A percentile compares a stretch with the other conserved stretches of the same genome.
phyloP scores from a whole-genome alignment of 2,797 vertebrate genomes.

The Limnodromus scolopaceus region DNA sequence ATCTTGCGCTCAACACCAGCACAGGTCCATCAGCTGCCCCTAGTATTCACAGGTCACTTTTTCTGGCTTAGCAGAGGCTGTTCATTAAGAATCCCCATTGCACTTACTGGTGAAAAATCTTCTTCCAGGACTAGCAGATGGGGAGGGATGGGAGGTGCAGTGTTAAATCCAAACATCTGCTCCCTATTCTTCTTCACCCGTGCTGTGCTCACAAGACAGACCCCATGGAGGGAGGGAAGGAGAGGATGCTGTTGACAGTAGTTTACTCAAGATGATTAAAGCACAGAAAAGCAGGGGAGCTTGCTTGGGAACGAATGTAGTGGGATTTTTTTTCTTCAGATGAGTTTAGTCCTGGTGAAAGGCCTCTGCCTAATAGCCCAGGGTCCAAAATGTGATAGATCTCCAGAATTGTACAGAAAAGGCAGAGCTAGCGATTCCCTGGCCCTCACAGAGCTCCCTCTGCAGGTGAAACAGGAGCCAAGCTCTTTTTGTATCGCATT shows the following conservation, averaged over 20 bases:
- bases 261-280: background rate
- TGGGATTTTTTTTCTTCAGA: background rate
- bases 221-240: background rate
- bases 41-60: background rate
- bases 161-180: background rate
- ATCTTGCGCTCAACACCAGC: background rate
- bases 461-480: background rate
- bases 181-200: background rate
- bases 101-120: background rate
- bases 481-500: fast-evolving
- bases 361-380: background rate
- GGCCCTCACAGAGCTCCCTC: constrained; percentile 16
- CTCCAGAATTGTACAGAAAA: background rate
- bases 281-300: background rate
- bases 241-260: background rate
- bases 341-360: background rate
- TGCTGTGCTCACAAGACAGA: background rate
- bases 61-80: background rate
- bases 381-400: background rate
- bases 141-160: background rate
- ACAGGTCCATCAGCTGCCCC: background rate
- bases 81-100: background rate
- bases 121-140: background rate
- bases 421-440: background rate
- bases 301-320: background rate